Conservation (phyloP, 1,140 invertebrate species). For the Calosoma granatense region DNA sequence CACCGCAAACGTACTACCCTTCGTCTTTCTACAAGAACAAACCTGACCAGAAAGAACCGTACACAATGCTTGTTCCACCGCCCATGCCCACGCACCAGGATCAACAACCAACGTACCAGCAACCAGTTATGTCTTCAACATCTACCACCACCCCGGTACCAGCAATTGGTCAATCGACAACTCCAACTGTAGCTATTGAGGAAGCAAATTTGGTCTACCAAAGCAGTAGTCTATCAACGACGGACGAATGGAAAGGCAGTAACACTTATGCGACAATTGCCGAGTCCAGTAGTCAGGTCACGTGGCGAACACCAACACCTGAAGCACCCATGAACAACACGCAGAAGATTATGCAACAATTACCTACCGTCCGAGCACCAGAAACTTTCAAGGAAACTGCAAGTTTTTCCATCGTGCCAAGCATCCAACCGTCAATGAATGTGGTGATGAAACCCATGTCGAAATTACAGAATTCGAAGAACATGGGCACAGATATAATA, state of each 20-base stretch:
- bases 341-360: background rate
- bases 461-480: background rate
- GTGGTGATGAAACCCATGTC: background rate
- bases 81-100: constrained; percentile 37
- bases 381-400: background rate
- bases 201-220: constrained; percentile 53
- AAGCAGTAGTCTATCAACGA: constrained; percentile 38
- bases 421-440: background rate
- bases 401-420: background rate
- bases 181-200: constrained; percentile 37
- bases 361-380: constrained; percentile 12
- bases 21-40: constrained; percentile 30
- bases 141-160: constrained; percentile 19
- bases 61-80: constrained; percentile 57
- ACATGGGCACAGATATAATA: background rate
- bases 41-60: constrained; percentile 39
- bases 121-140: constrained; percentile 21
- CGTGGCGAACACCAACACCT: constrained; percentile 30
- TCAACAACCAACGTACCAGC: constrained; percentile 23
- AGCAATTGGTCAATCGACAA: constrained; percentile 19
- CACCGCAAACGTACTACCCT: constrained; percentile 24
- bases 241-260: constrained; percentile 33
- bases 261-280: constrained; percentile 28
- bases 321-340: background rate
- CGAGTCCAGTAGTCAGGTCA: constrained; percentile 27